Evolutionary conservation across 2,888 invertebrate species (phyloP).

Genomic region (Drosophila mettleri): DNA sequence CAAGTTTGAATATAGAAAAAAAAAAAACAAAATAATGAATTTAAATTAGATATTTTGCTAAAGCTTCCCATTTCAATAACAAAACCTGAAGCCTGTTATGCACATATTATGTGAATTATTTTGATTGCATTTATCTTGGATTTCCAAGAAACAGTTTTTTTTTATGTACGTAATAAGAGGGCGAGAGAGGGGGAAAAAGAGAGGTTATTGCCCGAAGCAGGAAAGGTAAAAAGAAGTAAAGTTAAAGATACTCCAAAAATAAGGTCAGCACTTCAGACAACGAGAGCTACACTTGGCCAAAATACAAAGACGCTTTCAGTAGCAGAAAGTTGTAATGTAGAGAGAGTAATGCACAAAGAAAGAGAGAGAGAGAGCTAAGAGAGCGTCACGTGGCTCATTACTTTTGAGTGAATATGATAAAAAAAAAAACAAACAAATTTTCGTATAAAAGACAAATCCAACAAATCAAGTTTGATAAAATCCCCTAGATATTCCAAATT

Average conservation of each 20-base stretch:
- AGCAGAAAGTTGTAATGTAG: slow-evolving; percentile 3
- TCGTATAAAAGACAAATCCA: background rate
- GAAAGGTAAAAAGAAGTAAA: slow-evolving; percentile 3
- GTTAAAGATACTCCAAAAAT: slow-evolving; percentile 23
- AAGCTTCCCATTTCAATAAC: background rate
- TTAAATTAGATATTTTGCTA: background rate
- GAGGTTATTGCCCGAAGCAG: slow-evolving; percentile 48
- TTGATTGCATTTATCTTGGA: background rate
- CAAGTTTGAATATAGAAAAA: background rate
- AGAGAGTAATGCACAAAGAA: background rate
- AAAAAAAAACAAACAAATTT: slow-evolving; percentile 10
- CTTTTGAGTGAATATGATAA: slow-evolving; percentile 15
- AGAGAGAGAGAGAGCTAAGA: background rate
- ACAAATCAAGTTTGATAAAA: slow-evolving; percentile 50
- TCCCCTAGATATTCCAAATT: slow-evolving; percentile 43
- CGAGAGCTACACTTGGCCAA: slow-evolving; percentile 48
- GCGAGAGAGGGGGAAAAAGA: background rate
- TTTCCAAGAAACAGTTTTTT: slow-evolving; percentile 6
- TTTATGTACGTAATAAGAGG: background rate
- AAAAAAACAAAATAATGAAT: background rate
- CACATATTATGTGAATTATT: slow-evolving; percentile 1
- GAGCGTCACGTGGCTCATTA: slow-evolving; percentile 8
- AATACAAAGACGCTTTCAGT: slow-evolving; percentile 34
- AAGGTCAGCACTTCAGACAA: slow-evolving; percentile 46
- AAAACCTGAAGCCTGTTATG: background rate